Percentiles rank a stretch among this genome's conserved stretches.
Conservation (phyloP, 2,113 vertebrate species). For the Symphodus melops region DNA sequence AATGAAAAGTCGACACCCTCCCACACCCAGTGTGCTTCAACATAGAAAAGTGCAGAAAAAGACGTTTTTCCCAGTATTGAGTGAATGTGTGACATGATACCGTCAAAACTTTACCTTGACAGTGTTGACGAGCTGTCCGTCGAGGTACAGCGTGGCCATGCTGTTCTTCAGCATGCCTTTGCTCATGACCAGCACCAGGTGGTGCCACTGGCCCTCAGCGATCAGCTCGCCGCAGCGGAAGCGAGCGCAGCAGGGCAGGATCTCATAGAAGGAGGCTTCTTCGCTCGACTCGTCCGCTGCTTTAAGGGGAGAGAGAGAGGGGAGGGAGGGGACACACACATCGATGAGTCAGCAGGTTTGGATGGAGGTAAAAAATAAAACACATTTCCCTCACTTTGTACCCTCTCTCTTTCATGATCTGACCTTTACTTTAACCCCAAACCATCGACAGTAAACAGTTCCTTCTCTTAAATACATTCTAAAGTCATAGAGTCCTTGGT, state of each 20-base stretch:
- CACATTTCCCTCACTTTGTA: background rate
- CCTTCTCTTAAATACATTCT: too few relatives aligned
- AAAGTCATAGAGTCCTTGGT: too few relatives aligned
- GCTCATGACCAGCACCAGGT: slow-evolving; percentile 97
- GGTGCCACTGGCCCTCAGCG: slow-evolving; percentile 97
- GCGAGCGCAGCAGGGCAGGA: slow-evolving; percentile 95
- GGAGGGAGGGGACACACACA: background rate
- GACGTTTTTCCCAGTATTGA: too few relatives aligned
- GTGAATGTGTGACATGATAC: background rate
- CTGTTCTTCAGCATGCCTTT: slow-evolving; percentile 99
- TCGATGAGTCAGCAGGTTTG: slow-evolving; percentile 11
- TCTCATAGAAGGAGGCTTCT: slow-evolving; percentile 97
- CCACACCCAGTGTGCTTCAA: too few relatives aligned
- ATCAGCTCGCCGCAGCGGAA: slow-evolving; percentile 97
- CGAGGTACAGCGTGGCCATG: slow-evolving; percentile 93
- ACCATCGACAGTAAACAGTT: too few relatives aligned
- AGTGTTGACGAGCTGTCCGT: slow-evolving; percentile 93
- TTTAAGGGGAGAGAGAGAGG: slow-evolving; percentile 31
- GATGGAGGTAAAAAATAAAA: background rate
- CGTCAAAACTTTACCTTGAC: slow-evolving; percentile 87
- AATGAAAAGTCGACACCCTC: too few relatives aligned
- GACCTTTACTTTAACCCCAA: too few relatives aligned
- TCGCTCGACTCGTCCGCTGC: slow-evolving; percentile 95
- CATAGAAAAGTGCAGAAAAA: too few relatives aligned
- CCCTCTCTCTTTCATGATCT: background rate